These are phyloP conservation scores for Dreissena polymorpha DNA, from an alignment of 1,140 invertebrate genomes.

Conservation along the genomic window DNA sequence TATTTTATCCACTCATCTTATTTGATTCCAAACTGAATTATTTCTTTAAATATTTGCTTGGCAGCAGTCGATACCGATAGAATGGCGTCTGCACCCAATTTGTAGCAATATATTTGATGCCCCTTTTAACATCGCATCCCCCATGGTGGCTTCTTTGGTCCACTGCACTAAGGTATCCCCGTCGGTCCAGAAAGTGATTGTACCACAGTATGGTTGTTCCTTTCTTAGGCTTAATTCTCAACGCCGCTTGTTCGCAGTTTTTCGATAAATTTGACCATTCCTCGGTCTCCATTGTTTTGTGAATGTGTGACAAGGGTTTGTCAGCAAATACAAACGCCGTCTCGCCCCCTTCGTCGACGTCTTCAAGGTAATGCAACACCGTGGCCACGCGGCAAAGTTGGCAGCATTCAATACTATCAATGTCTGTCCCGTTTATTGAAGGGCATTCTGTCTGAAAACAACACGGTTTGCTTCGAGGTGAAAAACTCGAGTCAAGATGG, in stretches of 20 bases:
- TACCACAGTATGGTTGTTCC: slow-evolving; percentile 54
- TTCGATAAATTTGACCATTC: slow-evolving; percentile 22
- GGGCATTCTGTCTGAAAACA: slow-evolving; percentile 48
- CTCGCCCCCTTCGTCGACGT: slow-evolving; percentile 55
- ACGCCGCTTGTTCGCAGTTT: slow-evolving; percentile 30
- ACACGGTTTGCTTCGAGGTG: slow-evolving; percentile 12
- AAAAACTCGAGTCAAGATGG: slow-evolving; percentile 31
- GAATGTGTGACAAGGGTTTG: neutral
- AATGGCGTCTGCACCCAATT: slow-evolving; percentile 47
- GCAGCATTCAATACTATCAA: slow-evolving; percentile 27
- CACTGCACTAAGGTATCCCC: slow-evolving; percentile 23
- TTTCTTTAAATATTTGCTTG: slow-evolving; percentile 21
- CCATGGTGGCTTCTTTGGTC: slow-evolving; percentile 39
- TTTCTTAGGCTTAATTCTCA: slow-evolving; percentile 38
- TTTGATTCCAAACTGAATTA: no score
- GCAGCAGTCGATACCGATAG: slow-evolving; percentile 20
- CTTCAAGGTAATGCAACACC: slow-evolving; percentile 48
- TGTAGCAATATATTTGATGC: slow-evolving; percentile 54
- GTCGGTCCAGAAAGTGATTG: slow-evolving; percentile 37
- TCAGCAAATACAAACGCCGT: slow-evolving; percentile 54
- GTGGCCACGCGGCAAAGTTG: slow-evolving; percentile 38
- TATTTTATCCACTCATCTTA: no score
- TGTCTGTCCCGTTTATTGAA: neutral
- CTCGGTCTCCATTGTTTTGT: neutral
- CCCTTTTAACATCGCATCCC: slow-evolving; percentile 48